Base-by-base conservation (phyloP, 2,888 invertebrate species). In the Watsonalla binaria region DNA sequence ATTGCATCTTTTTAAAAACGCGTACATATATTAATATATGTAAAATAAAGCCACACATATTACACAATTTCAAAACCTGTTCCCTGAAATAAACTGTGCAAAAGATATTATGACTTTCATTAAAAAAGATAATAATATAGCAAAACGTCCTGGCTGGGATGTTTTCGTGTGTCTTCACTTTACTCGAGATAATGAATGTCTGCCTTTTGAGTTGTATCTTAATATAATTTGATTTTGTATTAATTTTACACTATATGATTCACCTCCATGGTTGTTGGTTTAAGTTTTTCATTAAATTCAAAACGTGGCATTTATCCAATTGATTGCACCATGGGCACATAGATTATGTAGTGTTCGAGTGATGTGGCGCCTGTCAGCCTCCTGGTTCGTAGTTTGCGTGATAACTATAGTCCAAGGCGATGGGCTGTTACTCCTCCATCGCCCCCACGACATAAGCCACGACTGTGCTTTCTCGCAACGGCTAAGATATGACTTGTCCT, bases 401-500 rank as follows among this genome's bases (percentile, higher is more conserved):
- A 51, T 58, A 52, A 55, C 51, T 5, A 11, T 47, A 15, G 76
- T 63, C 8, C 33, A 53, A 0, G 61, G 69, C 5, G 54, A 69
- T 5, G 89, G 88, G 0, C 62, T 86, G 2, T 55, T 88, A 46
- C 63, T 89, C 9, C 63, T 88, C 2, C 83, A 90, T 56, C 72
- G 80, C 1, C 90, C 90, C 0, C 62, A 61, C 5, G 90, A 90
- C 49, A 65, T 88, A 8, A 88, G 76, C 51, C 68, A 66, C 13
- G 80, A 78, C 0, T 89, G 90, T 51, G 78, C 80, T 0, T 71
- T 76, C 54, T 87, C 88, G 0, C 68, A 71, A 6, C 63, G 72
- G 0, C 55, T 90, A 14, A 69, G 84, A 42, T 89, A 75, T 58
- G 89, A 90, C 52, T 54, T 89, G 34, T 82, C 89, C 1, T 88